Conservation (phyloP, 92 coral and sea anemone genomes). For the Paragorgia papillata region DNA sequence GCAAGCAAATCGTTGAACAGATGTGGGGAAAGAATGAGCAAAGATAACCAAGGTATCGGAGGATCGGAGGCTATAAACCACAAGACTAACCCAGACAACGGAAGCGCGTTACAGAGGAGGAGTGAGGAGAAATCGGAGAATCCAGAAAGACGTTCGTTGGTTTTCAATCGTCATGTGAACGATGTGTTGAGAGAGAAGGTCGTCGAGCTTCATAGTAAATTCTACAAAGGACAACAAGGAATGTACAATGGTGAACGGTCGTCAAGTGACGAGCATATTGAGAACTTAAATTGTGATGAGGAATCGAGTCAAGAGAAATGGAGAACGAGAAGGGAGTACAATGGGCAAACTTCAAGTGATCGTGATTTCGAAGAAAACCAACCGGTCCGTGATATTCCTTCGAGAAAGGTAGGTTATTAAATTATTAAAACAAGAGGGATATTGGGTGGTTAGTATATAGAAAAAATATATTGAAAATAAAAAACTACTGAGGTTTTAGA, state of each 20-base stretch:
- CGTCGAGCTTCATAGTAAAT: slow-evolving; percentile 17
- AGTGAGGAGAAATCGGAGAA: not conserved
- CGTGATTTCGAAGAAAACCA: not conserved
- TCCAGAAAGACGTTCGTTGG: not conserved
- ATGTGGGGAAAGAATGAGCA: not conserved
- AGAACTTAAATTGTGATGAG: not conserved
- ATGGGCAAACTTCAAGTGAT: not conserved
- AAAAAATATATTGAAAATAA: no score
- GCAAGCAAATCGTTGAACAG: not conserved
- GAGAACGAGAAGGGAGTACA: not conserved
- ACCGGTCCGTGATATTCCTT: not conserved
- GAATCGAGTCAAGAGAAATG: slow-evolving; percentile 13
- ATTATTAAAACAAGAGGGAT: no score
- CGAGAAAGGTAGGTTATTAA: slow-evolving; percentile 2
- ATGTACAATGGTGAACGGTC: not conserved
- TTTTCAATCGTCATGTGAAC: slow-evolving; percentile 23
- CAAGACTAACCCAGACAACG: not conserved
- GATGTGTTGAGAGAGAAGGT: slow-evolving; percentile 35
- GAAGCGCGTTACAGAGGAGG: not conserved
- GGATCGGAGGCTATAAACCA: not conserved
- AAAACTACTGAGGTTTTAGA: no score
- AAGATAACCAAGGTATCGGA: not conserved
- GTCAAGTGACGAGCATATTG: not conserved
- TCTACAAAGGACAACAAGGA: slow-evolving; percentile 26
- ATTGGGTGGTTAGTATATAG: no score